Conservation (phyloP, 2,797 vertebrate species). For the Discoglossus pictus region DNA sequence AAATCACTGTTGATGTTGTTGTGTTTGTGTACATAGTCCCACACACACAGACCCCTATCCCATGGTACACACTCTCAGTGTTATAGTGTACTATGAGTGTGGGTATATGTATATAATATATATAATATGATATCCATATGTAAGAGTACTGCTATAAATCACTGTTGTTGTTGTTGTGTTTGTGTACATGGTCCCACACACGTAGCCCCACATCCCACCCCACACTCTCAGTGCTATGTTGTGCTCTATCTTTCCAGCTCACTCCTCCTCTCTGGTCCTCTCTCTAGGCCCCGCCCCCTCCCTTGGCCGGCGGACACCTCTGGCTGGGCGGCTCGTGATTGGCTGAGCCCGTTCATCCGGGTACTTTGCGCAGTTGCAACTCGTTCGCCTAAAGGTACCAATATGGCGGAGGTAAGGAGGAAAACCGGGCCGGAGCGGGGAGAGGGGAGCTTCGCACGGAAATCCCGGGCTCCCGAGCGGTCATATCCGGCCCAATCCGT, state of each 20-base stretch:
- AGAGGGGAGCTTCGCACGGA: conserved; percentile 46
- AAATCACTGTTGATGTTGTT: too few species aligned
- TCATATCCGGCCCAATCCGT: neutral
- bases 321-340: conserved; percentile 70
- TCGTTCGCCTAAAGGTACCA: conserved; percentile 90
- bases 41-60: too few species aligned
- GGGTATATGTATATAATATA: too few species aligned
- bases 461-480: conserved; percentile 2
- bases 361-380: conserved; percentile 81
- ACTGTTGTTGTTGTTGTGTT: too few species aligned
- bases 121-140: too few species aligned
- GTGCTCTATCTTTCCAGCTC: neutral
- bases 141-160: too few species aligned
- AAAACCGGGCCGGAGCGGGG: conserved; percentile 81
- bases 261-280: conserved; percentile 23
- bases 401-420: conserved; percentile 98
- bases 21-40: too few species aligned
- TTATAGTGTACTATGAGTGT: too few species aligned
- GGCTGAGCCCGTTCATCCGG: conserved; percentile 85
- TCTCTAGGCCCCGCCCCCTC: neutral
- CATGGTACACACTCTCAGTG: too few species aligned
- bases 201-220: too few species aligned
- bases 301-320: conserved; percentile 28
- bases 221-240: too few species aligned
- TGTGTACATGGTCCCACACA: too few species aligned